phyloP scores from a whole-genome alignment of 2,797 vertebrate species.

The Coreius guichenoti region DNA sequence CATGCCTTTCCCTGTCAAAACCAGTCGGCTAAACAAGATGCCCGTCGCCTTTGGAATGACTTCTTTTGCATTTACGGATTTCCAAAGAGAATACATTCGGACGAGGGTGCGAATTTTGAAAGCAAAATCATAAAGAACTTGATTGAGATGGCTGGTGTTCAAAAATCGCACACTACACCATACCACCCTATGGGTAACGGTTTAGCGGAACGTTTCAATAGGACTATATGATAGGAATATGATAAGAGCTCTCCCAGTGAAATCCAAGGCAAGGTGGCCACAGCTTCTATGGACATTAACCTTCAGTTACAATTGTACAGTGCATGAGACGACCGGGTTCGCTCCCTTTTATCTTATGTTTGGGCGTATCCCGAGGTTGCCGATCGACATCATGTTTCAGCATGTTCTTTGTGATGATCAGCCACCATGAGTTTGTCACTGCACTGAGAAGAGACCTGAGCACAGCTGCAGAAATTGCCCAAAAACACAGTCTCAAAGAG shows the following conservation, averaged over 20 bases:
- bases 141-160: slow-evolving; percentile 25
- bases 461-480: slow-evolving; percentile 16
- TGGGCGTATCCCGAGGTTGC: slow-evolving; percentile 27
- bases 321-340: slow-evolving; percentile 32
- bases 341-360: slow-evolving; percentile 49
- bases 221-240: slow-evolving; percentile 22
- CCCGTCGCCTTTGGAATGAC: neutral
- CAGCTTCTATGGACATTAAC: slow-evolving; percentile 27
- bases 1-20: neutral
- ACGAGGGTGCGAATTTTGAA: slow-evolving; percentile 21
- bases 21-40: neutral
- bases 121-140: slow-evolving; percentile 31
- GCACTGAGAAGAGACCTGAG: slow-evolving; percentile 10
- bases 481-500: slow-evolving; percentile 21
- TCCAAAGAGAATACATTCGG: slow-evolving; percentile 13
- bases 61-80: slow-evolving; percentile 13
- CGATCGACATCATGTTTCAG: slow-evolving; percentile 26
- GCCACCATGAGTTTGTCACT: slow-evolving; percentile 35
- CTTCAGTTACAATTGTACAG: slow-evolving; percentile 41
- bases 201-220: slow-evolving; percentile 18
- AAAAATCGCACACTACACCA: slow-evolving; percentile 25
- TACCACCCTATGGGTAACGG: slow-evolving; percentile 44
- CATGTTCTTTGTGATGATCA: slow-evolving; percentile 27
- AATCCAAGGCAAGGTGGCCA: slow-evolving; percentile 22
- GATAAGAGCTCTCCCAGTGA: slow-evolving; percentile 21